Percentiles rank a stretch among this genome's conserved stretches.
Conservation (phyloP, 35 echinoderm and acorn worm species). For the Apostichopus japonicus region DNA sequence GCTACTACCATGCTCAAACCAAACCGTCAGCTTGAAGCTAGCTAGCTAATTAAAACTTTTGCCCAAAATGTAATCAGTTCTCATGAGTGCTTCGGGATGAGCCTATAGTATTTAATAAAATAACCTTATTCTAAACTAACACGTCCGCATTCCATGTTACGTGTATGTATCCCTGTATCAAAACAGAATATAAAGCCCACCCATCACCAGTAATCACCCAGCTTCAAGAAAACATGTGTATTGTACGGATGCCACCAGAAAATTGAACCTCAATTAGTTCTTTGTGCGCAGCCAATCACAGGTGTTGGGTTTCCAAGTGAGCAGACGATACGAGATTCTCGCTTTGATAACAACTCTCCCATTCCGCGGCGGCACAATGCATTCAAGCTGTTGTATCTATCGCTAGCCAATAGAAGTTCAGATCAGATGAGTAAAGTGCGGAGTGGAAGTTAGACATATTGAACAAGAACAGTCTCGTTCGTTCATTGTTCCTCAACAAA, state of each 20-base stretch:
- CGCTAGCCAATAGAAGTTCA: slow-evolving; percentile 14
- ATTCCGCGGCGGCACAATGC: not conserved
- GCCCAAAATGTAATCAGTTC: not conserved
- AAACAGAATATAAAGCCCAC: too few relatives aligned
- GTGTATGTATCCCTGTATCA: not conserved
- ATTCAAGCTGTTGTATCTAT: not conserved
- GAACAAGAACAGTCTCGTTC: not conserved
- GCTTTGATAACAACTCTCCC: slow-evolving; percentile 5
- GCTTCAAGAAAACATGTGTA: not conserved
- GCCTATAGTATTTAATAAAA: not conserved
- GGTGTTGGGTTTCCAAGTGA: not conserved
- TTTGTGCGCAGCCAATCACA: slow-evolving; percentile 37
- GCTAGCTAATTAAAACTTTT: slow-evolving; percentile 4
- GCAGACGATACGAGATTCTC: not conserved
- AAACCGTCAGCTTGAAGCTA: not conserved
- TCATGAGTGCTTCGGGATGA: not conserved
- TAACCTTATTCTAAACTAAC: not conserved
- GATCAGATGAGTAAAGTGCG: slow-evolving; percentile 36
- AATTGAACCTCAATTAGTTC: slow-evolving; percentile 42
- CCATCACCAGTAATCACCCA: too few relatives aligned
- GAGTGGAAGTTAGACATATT: not conserved
- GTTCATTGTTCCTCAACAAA: not conserved
- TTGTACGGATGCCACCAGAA: not conserved
- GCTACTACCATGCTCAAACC: not conserved
- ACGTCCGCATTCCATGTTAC: not conserved